phyloP scores from a whole-genome alignment of 2,113 vertebrate genomes.

The Oreochromis tanganicae region DNA sequence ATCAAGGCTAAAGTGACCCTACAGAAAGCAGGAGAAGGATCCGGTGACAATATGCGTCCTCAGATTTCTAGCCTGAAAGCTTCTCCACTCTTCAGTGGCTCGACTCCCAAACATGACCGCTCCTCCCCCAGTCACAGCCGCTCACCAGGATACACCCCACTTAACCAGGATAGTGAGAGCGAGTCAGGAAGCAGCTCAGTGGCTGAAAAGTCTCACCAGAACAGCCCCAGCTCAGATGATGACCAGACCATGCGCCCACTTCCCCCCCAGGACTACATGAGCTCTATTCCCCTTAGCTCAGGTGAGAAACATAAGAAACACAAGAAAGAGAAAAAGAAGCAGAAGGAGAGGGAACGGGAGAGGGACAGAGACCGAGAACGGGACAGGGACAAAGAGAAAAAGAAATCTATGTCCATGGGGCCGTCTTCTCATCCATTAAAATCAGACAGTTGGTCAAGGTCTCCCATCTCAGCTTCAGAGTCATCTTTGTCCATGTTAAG shows the following conservation, averaged over 20 bases:
- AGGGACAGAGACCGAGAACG: constrained; percentile 85
- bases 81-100: constrained; percentile 94
- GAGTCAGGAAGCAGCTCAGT: constrained; percentile 94
- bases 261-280: constrained; percentile 74
- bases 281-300: constrained; percentile 80
- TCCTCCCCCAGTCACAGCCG: constrained; percentile 98
- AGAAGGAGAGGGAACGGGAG: constrained; percentile 85
- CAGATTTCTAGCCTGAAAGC: constrained; percentile 91
- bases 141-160: constrained; percentile 93
- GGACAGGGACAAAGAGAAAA: constrained; percentile 84
- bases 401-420: constrained; percentile 78
- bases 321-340: constrained; percentile 97
- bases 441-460: constrained; percentile 93
- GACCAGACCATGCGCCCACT: constrained; percentile 78
- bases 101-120: constrained; percentile 94
- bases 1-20: constrained; percentile 96
- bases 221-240: constrained; percentile 95
- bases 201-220: constrained; percentile 96
- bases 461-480: constrained; percentile 85
- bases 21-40: constrained; percentile 89
- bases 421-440: constrained; percentile 80
- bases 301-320: constrained; percentile 98
- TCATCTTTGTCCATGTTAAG: constrained; percentile 84
- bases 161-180: constrained; percentile 94
- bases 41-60: constrained; percentile 83